Percentiles rank a stretch among this genome's conserved stretches.
Conservation (phyloP, 2,113 vertebrate genomes). For the Mungos mungo region DNA sequence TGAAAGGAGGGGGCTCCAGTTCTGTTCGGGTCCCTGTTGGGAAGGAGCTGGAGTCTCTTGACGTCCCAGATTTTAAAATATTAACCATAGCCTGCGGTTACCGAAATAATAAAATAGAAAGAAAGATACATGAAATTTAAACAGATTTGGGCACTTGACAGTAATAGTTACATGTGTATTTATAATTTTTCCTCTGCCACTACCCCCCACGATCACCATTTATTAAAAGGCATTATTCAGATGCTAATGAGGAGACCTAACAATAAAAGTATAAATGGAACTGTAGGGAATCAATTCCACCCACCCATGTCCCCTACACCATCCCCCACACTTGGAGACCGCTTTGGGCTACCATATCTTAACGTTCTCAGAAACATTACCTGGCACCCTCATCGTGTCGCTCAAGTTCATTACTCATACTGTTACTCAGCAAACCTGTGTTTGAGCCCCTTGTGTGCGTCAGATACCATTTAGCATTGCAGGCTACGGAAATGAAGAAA, state of each 20-base stretch:
- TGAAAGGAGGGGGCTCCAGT: neutral
- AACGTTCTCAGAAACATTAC: neutral
- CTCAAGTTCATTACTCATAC: neutral
- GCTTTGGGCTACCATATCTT: neutral
- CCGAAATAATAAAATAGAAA: neutral
- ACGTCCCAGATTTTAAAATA: neutral
- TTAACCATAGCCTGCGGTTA: neutral
- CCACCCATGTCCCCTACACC: neutral
- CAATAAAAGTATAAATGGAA: neutral
- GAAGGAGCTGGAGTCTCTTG: neutral
- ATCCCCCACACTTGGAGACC: neutral
- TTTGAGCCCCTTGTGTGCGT: neutral
- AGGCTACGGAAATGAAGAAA: neutral
- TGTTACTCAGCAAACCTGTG: neutral
- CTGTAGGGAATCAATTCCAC: neutral
- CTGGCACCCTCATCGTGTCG: too few relatives aligned
- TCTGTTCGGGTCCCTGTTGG: neutral
- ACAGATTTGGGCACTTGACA: neutral
- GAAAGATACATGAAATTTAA: neutral
- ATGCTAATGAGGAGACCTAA: constrained; percentile 5
- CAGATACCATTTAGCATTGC: neutral
- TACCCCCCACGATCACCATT: neutral
- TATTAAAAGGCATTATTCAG: neutral
- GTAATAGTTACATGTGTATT: neutral
- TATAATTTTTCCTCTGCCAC: neutral